phyloP scores from a whole-genome alignment of 2,113 vertebrate species.

The Seriola aureovittata region DNA sequence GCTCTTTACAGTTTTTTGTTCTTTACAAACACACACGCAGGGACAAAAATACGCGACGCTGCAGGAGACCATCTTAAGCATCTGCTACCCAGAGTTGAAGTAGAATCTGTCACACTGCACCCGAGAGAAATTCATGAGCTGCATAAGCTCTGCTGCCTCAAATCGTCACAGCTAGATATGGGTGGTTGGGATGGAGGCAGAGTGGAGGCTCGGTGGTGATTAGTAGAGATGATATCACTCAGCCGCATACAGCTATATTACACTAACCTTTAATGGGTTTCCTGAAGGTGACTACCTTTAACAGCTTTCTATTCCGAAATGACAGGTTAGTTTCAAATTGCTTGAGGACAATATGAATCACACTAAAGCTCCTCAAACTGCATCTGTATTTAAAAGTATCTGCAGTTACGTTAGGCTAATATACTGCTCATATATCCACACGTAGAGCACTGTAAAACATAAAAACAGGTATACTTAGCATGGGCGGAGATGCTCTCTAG shows the following conservation, averaged over 20 bases:
- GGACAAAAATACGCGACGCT: slow-evolving; percentile 21
- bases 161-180: slow-evolving; percentile 21
- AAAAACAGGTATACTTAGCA: background rate
- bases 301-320: background rate
- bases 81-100: slow-evolving; percentile 26
- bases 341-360: background rate
- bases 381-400: background rate
- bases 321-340: background rate
- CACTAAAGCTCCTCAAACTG: background rate
- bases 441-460: background rate
- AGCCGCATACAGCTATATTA: background rate
- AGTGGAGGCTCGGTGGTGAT: slow-evolving; percentile 28
- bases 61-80: slow-evolving; percentile 31
- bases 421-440: background rate
- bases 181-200: slow-evolving; percentile 8
- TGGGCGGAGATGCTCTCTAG: background rate
- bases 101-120: slow-evolving; percentile 19
- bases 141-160: slow-evolving; percentile 34
- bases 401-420: background rate
- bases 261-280: background rate
- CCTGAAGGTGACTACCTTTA: background rate
- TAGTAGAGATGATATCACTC: slow-evolving; percentile 24
- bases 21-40: background rate
- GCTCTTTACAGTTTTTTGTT: background rate
- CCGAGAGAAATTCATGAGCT: slow-evolving; percentile 33